A percentile compares a stretch with the other conserved stretches of the same genome.
phyloP scores from a whole-genome alignment of 2,797 vertebrate species.

The Hoplostethus mediterraneus region DNA sequence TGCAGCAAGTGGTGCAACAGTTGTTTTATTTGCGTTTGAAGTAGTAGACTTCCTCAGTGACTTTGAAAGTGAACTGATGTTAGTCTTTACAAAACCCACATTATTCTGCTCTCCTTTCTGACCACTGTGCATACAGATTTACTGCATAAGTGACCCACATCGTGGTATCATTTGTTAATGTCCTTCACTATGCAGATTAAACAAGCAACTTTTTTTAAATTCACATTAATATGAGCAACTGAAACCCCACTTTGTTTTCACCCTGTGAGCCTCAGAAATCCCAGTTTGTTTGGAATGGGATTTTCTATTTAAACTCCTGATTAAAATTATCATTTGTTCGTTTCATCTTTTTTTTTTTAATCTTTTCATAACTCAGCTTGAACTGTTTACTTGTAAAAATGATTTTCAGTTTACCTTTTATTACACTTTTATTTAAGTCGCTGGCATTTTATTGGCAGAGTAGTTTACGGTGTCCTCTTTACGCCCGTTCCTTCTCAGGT shows the following conservation, averaged over 20 bases:
- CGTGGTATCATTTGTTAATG: conserved; percentile 71
- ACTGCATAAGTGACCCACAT: conserved; percentile 62
- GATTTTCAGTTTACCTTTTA: not conserved
- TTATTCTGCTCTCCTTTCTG: conserved; percentile 51
- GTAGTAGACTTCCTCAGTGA: conserved; percentile 41
- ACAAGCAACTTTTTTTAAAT: conserved; percentile 71
- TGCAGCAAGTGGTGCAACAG: not conserved
- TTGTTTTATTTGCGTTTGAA: conserved; percentile 22
- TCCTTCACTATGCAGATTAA: conserved; percentile 79
- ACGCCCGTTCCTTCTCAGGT: not conserved
- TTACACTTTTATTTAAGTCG: not conserved
- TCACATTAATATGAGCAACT: conserved; percentile 57
- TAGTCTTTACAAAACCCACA: conserved; percentile 58
- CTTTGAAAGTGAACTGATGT: conserved; percentile 66
- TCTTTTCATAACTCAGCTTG: conserved; percentile 36
- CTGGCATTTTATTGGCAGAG: not conserved
- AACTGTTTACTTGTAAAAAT: conserved; percentile 39
- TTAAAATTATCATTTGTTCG: conserved; percentile 41
- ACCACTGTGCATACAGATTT: conserved; percentile 66
- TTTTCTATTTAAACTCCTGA: conserved; percentile 56
- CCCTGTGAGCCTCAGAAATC: conserved; percentile 31
- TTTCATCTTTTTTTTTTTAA: conserved; percentile 48
- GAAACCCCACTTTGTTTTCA: conserved; percentile 18
- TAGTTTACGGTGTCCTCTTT: not conserved
- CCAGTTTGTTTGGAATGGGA: conserved; percentile 51